Evolutionary conservation across 2,888 invertebrate species (phyloP).

Genomic region (Exephanes ischioxanthus): DNA sequence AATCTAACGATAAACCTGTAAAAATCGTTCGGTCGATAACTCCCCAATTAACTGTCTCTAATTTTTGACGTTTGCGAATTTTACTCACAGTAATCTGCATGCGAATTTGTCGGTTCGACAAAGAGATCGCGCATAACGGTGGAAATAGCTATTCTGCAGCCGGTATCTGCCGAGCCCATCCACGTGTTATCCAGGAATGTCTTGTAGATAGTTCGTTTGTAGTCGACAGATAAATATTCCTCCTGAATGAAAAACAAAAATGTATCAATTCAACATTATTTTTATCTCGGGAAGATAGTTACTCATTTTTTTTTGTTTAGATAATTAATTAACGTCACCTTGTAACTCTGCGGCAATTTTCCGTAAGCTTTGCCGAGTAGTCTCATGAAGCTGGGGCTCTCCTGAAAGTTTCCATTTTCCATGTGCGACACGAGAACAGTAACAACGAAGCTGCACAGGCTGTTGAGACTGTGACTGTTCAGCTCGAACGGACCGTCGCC

Average conservation of each 20-base stretch:
- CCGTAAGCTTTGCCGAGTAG: conserved; percentile 77
- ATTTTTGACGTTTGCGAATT: neutral
- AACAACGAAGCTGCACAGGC: conserved; percentile 33
- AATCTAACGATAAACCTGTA: conserved; percentile 72
- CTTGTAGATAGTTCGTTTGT: conserved; percentile 72
- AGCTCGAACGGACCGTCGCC: neutral
- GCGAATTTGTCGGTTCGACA: conserved; percentile 45
- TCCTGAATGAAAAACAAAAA: conserved; percentile 23
- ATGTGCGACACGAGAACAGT: conserved; percentile 37
- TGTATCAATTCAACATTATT: neutral
- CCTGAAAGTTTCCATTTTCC: conserved; percentile 67
- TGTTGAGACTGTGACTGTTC: neutral
- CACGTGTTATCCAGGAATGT: conserved; percentile 75
- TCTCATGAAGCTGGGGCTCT: conserved; percentile 77
- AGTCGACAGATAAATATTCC: conserved; percentile 40
- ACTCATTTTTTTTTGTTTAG: no score
- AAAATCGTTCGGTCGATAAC: neutral
- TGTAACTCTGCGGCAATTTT: conserved; percentile 60
- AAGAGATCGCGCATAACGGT: conserved; percentile 75
- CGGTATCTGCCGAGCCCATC: conserved; percentile 76
- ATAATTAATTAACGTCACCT: conserved; percentile 27
- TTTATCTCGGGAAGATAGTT: no score
- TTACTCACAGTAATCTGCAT: conserved; percentile 54
- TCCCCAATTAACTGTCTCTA: neutral
- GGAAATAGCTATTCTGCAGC: conserved; percentile 78